Evolutionary conservation across 2,797 vertebrate genomes (phyloP), one percentile per base, ranked within the genome.

Genomic region (Trichosurus vulpecula): DNA sequence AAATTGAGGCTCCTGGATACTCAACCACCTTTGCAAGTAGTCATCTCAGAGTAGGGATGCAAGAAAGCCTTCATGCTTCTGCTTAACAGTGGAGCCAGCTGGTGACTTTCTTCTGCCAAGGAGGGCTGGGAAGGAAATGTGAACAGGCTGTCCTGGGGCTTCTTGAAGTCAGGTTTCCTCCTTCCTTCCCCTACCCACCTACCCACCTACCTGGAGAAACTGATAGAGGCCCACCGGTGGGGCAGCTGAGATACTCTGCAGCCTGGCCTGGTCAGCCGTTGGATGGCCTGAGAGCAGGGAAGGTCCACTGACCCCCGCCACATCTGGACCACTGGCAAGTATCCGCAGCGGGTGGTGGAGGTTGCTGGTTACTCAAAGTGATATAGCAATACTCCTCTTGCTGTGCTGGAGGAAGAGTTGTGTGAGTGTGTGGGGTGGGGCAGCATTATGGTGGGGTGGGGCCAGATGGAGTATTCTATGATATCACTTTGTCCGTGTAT

Each of bases 341-440:
- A 97, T 98, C 98, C 87, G 92, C 97, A 98, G 97, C 97, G 98
- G 98, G 98, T 97, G 98, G 98, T 74, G 98, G 99, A 99, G 98
- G 99, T 98, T 99, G 99, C 99, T 99, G 99, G 99, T 99, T 99
- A 99, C 99, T 99, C 99, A 98, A 99, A 99, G 99, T 99, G 99
- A 99, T 99, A 99, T 99, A 99, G 99, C 99, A 99, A 99, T 99
- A 99, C 99, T 99, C 99, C 99, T 99, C 99, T 99, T 99, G 99
- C 99, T 99, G 97, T 98, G 98, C 99, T 99, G 99, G 98, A 99
- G 98, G 98, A 99, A 98, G 98, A 99, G 98, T 93, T 97, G 97
- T 98, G 97, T 96, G 98, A 98, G 97, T 98, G 98, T 98, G 98
- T 93, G 11, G 98, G 98, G 98, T 52, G 98, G 66, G 97, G 99